Evolutionary conservation across 2,797 vertebrate genomes (phyloP).

Genomic region (Bovichtus variegatus): DNA sequence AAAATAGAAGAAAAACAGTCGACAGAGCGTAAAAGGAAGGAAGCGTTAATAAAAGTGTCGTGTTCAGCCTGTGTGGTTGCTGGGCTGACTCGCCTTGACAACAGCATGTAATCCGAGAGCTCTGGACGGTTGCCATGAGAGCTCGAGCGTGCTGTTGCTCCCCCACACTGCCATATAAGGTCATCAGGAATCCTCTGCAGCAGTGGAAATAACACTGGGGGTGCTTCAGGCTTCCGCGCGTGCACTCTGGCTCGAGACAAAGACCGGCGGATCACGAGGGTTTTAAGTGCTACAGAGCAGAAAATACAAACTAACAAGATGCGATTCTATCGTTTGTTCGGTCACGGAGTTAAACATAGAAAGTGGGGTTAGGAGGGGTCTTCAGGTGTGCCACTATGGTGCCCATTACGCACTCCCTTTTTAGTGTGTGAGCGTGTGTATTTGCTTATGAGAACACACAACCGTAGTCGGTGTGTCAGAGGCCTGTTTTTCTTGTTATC

Average conservation of each 20-base stretch:
- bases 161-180: conserved; percentile 84
- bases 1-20: neutral
- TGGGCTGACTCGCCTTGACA: conserved; percentile 61
- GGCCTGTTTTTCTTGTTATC: conserved; percentile 71
- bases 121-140: conserved; percentile 77
- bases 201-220: conserved; percentile 62
- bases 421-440: neutral
- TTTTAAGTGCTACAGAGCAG: conserved; percentile 48
- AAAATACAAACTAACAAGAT: conserved; percentile 44
- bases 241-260: conserved; percentile 21
- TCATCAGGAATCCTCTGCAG: conserved; percentile 71
- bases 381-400: neutral
- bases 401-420: neutral
- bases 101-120: conserved; percentile 75
- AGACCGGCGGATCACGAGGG: conserved; percentile 21
- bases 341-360: conserved; percentile 11
- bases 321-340: conserved; percentile 27
- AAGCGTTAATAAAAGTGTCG: conserved; percentile 40
- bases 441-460: neutral
- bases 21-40: conserved; percentile 16
- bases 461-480: conserved; percentile 18
- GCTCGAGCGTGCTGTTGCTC: conserved; percentile 42
- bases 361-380: conserved; percentile 11
- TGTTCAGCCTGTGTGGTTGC: conserved; percentile 35
- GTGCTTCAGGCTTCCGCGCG: conserved; percentile 38